phyloP scores from a whole-genome alignment of 2,888 invertebrate genomes.

The Aphidius colemani region DNA sequence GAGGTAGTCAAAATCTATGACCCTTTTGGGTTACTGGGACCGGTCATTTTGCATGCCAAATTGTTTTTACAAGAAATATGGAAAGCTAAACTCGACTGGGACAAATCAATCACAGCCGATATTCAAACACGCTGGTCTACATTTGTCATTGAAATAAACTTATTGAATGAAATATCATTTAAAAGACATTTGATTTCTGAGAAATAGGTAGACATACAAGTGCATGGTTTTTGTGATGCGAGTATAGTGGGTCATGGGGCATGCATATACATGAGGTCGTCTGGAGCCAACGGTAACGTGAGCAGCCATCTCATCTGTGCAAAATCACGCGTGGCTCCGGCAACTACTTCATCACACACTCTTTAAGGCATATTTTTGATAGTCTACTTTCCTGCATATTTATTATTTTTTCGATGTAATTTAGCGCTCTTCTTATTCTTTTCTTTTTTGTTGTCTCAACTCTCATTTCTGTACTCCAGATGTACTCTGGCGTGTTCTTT shows the following conservation, averaged over 20 bases:
- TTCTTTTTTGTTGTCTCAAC: neutral
- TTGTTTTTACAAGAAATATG: conserved; percentile 27
- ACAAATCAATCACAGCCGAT: conserved; percentile 23
- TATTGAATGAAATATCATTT: neutral
- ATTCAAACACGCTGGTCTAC: conserved; percentile 22
- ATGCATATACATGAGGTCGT: conserved; percentile 23
- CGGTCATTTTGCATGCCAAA: conserved; percentile 21
- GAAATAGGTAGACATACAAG: neutral
- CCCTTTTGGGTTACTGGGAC: conserved; percentile 20
- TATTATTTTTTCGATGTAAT: neutral
- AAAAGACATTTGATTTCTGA: neutral
- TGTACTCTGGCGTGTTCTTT: conserved; percentile 8
- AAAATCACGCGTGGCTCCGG: conserved; percentile 21
- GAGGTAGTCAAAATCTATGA: conserved; percentile 11
- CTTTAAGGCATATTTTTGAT: neutral
- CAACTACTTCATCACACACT: neutral
- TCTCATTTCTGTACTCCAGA: conserved; percentile 1
- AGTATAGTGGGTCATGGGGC: conserved; percentile 18
- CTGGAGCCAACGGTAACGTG: neutral
- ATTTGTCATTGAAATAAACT: conserved; percentile 4
- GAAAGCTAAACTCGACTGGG: conserved; percentile 23
- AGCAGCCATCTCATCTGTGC: conserved; percentile 14
- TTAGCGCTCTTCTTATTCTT: neutral
- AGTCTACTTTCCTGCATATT: neutral
- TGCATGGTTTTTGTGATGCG: conserved; percentile 27